These are phyloP conservation scores for Anodontia alba DNA, from an alignment of 2,888 invertebrate species.

Conservation along the genomic window DNA sequence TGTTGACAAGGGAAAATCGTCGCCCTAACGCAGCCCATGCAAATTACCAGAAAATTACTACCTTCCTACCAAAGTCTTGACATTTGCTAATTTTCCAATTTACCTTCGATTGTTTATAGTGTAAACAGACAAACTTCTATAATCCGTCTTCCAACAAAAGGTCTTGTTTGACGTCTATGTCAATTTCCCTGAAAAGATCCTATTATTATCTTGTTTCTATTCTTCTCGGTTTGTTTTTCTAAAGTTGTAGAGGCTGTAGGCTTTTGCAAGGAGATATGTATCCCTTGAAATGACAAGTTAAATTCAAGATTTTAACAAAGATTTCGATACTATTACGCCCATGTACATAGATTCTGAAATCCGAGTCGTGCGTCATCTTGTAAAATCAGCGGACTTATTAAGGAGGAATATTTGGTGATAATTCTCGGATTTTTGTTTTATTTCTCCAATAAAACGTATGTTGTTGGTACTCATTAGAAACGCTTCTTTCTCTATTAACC, in stretches of 20 bases:
- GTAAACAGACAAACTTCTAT: constrained; percentile 28
- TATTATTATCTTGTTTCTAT: constrained; percentile 17
- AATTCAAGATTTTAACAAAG: neutral
- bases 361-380: neutral
- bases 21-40: neutral
- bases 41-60: constrained; percentile 34
- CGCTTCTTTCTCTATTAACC: too few species aligned
- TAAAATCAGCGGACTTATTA: too few species aligned
- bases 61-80: constrained; percentile 35
- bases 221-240: constrained; percentile 2
- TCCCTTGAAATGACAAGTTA: neutral
- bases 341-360: neutral
- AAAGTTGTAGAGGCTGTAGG: neutral
- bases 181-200: constrained; percentile 4
- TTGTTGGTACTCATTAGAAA: too few species aligned
- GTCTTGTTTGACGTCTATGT: neutral
- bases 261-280: neutral
- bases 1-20: neutral
- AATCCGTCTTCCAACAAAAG: constrained; percentile 6
- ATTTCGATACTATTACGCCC: neutral
- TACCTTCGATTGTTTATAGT: constrained; percentile 39
- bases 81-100: constrained; percentile 49
- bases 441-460: too few species aligned
- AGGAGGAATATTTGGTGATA: too few species aligned
- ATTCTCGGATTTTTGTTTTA: too few species aligned